Percentiles rank a stretch among this genome's conserved stretches.
Conservation (phyloP, 2,113 vertebrate species). For the Grammomys surdaster region DNA sequence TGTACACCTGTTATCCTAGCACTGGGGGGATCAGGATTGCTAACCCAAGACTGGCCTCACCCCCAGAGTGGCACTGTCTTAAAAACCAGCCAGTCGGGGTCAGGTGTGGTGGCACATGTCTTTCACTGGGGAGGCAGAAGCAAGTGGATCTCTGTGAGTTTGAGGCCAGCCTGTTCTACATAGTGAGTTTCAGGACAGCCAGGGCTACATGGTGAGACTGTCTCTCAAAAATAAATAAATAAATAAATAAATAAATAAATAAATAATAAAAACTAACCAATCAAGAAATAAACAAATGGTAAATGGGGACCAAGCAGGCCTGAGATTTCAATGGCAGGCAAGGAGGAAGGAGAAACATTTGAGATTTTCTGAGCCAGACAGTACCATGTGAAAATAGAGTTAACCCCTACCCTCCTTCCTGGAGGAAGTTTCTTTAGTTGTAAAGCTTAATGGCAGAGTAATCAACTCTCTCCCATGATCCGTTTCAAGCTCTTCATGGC, state of each 20-base stretch:
- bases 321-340: background rate
- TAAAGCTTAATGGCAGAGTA: background rate
- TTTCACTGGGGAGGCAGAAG: background rate
- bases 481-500: constrained; percentile 10
- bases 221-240: background rate
- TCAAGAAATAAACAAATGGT: background rate
- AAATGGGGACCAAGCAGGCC: background rate
- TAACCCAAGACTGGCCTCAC: background rate
- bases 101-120: background rate
- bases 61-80: background rate
- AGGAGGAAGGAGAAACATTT: too few species aligned
- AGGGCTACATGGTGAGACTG: background rate
- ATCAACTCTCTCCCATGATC: background rate
- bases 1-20: background rate
- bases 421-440: background rate
- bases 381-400: background rate
- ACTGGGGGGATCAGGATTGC: background rate
- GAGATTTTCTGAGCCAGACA: constrained; percentile 14
- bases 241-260: background rate
- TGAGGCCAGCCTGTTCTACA: background rate
- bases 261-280: background rate
- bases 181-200: background rate
- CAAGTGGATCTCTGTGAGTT: background rate
- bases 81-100: background rate
- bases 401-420: background rate